Evolutionary conservation across 2,888 invertebrate genomes (phyloP).

Genomic region (Phrixothrix hirtus): DNA sequence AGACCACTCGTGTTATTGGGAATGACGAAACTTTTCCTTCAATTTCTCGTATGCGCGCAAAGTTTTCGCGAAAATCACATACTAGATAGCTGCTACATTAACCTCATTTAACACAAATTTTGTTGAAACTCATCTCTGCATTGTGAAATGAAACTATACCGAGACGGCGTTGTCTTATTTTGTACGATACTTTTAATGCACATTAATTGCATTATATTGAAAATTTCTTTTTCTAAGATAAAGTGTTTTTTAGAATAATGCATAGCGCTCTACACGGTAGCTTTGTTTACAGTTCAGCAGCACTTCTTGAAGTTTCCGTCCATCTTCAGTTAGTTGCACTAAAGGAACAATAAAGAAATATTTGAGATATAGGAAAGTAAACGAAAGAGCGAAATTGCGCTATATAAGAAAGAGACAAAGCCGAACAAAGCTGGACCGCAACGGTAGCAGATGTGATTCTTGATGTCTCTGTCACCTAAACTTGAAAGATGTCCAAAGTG

Average conservation of each 20-base stretch:
- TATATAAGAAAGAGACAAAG: constrained; percentile 17
- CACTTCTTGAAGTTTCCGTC: constrained; percentile 20
- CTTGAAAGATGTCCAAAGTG: constrained; percentile 49
- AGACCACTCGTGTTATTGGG: constrained; percentile 64
- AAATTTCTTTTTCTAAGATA: too few species aligned
- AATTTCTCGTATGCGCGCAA: constrained; percentile 48
- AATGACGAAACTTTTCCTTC: constrained; percentile 62
- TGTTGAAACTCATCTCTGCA: too few species aligned
- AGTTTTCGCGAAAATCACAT: constrained; percentile 31
- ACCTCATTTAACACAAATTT: constrained; percentile 15
- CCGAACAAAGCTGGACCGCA: constrained; percentile 34
- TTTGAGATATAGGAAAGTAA: constrained; percentile 31
- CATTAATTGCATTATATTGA: too few species aligned
- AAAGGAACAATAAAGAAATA: constrained; percentile 34
- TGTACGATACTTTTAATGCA: too few species aligned
- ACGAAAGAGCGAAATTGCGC: constrained; percentile 17
- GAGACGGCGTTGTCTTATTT: too few species aligned
- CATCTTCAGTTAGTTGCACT: constrained; percentile 23
- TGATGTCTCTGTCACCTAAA: constrained; percentile 54
- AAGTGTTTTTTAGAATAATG: background rate
- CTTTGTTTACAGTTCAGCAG: too few species aligned
- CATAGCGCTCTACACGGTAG: constrained; percentile 2
- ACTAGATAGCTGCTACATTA: constrained; percentile 19
- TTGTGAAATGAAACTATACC: too few species aligned
- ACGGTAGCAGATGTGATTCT: constrained; percentile 48